A percentile compares a stretch with the other conserved stretches of the same genome.
Evolutionary conservation across 2,797 vertebrate species (phyloP).

Genomic region (Acestrorhynchus altus): DNA sequence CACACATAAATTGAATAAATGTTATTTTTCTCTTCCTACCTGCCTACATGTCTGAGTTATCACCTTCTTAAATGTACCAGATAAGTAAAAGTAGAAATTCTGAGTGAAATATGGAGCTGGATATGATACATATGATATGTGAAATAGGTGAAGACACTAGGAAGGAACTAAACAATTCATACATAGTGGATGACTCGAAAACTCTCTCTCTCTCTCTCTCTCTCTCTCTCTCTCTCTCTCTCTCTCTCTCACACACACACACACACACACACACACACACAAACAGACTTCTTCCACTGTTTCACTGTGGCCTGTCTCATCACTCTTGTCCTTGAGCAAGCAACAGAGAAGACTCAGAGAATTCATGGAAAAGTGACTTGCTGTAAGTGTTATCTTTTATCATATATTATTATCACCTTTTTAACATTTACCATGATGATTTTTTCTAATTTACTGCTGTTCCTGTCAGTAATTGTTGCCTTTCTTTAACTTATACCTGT

Average conservation of each 20-base stretch:
- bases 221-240: background rate
- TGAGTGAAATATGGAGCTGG: background rate
- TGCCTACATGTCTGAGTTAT: background rate
- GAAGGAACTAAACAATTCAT: slow-evolving; percentile 24
- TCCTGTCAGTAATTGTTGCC: background rate
- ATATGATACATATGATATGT: background rate
- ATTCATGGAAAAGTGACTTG: background rate
- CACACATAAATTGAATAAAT: slow-evolving; percentile 1
- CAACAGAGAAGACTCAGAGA: background rate
- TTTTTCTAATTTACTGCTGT: background rate
- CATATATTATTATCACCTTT: background rate
- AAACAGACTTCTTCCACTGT: background rate
- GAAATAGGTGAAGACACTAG: slow-evolving; percentile 9
- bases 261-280: background rate
- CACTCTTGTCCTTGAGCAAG: background rate
- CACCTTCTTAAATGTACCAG: background rate
- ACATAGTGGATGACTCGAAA: slow-evolving; percentile 37
- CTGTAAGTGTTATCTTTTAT: slow-evolving; percentile 32
- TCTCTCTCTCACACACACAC: background rate
- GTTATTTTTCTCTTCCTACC: background rate
- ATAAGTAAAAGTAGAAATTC: too few relatives aligned
- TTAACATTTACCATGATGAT: background rate
- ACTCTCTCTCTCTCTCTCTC: background rate
- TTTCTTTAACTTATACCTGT: background rate
- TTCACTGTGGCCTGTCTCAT: background rate